Base-by-base conservation (phyloP, 2,888 invertebrate species). In the Morpho helenor region DNA sequence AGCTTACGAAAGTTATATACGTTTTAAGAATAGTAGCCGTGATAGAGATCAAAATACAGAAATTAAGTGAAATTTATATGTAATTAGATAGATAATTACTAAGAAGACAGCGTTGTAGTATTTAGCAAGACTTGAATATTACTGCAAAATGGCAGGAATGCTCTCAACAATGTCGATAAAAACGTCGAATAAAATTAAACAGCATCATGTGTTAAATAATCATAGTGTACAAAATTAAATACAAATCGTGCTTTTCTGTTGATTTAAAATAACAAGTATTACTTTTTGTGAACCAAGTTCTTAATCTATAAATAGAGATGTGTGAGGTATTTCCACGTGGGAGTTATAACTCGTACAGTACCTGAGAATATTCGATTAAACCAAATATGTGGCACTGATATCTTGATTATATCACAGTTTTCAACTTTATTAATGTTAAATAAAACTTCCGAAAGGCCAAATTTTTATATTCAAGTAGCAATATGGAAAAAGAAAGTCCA, bases 321-420 rank as follows among this genome's bases (percentile, higher is more conserved):
- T 80, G 84, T 80, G 84, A 86, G 84, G 80, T 87, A 88, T 87
- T 87, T 87, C 87, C 89, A 89, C 88, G 89, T 88, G 88, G 88
- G 89, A 87, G 87, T 87, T 84, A 76, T 84, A 75, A 76, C 65
- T 70, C 62, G 69, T 76, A 81, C 77, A 70, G 75, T 84, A 88
- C 84, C 86, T 86, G 82, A 50, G 51, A 80, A 73, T 75, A 80
- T 76, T 77, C 74, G 76, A 78, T 76, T 82, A 76, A 63, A 69
- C 73, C 69, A 68, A 72, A 67, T 71, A 75, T 77, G 79, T 80
- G 77, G 84, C 83, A 82, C 84, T 77, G 76, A 74, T 76, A 74
- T 69, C 73, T 78, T 78, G 76, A 79, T 76, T 80, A 81, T 86
- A 84, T 84, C 84, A 87, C 84, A 84, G 80, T 72, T 73, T 66